Evolutionary conservation across 2,113 vertebrate genomes (phyloP), one percentile per base, ranked within the genome.

Genomic region (Amphilophus citrinellus): DNA sequence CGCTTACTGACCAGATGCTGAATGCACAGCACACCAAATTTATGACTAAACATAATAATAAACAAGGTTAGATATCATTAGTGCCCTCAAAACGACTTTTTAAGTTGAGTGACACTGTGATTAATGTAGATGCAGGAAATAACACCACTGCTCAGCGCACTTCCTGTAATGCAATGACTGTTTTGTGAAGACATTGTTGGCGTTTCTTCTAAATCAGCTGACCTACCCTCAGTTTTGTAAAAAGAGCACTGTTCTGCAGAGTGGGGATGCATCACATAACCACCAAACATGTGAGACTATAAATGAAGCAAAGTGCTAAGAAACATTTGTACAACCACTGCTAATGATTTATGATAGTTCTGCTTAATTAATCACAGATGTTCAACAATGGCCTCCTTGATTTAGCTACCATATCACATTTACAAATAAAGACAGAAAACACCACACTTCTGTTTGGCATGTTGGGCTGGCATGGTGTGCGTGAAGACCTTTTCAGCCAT

Each of bases 141-240:
- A 90, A 80, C 91, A 89, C 89, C 75, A 91, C 83, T 35, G 59
- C 87, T 89, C 84, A 87, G 85, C 78, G 42, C 88, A 91, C 93
- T 96, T 96, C 95, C 96, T 95, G 93, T 95, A 93, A 89, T 84
- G 88, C 83, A 86, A 86, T 93, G 91, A 91, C 87, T 86, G 58
- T 80, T 85, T 92, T 87, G 65, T 91, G 35, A 89, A 89, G 77
- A 88, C 24, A 63, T 82, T 82, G 88, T 85, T 85, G 84, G 75
- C 7, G 30, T 90, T 94, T 93, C 88, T 85, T 89, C 42, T 61
- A 93, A 94, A 90, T 95, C 92, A 94, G 92, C 91, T 95, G 95
- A 95, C 93, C 80, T 92, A 65, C 77, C 65, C 65, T 87, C 76
- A 35, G 30, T 77, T 89, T 89, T 80, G 30, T 84, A 77, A 84